Conservation (phyloP, 64 coral and sea anemone genomes). For the Orbicella faveolata region DNA sequence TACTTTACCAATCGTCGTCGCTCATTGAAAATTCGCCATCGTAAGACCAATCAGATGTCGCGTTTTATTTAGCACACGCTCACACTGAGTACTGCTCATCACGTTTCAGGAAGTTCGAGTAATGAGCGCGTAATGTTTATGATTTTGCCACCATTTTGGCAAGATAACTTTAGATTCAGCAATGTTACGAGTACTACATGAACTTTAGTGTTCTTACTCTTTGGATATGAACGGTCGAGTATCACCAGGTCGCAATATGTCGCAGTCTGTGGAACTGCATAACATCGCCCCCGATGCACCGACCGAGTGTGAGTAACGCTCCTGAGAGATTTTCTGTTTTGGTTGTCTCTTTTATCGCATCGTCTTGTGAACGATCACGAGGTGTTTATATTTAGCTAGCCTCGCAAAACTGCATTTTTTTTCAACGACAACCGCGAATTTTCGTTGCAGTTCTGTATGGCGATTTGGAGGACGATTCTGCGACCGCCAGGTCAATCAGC, state of each 20-base stretch:
- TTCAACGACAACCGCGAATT: background rate
- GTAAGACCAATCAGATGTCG: background rate
- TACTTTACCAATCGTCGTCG: background rate
- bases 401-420: background rate
- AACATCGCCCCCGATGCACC: background rate
- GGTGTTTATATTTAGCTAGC: background rate
- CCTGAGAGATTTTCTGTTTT: background rate
- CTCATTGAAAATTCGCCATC: background rate
- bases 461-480: background rate
- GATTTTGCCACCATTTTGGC: background rate
- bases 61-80: background rate
- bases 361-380: background rate
- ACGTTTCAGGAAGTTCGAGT: slow-evolving; percentile 18
- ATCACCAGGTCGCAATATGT: background rate
- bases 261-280: background rate
- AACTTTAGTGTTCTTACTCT: background rate
- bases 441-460: background rate
- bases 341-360: background rate
- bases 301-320: background rate
- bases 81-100: background rate
- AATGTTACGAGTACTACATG: background rate
- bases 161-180: background rate
- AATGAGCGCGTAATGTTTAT: background rate
- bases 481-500: background rate
- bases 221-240: slow-evolving; percentile 15